Evolutionary conservation across 2,888 invertebrate species (phyloP).

Genomic region (Eumerus sabulonum): DNA sequence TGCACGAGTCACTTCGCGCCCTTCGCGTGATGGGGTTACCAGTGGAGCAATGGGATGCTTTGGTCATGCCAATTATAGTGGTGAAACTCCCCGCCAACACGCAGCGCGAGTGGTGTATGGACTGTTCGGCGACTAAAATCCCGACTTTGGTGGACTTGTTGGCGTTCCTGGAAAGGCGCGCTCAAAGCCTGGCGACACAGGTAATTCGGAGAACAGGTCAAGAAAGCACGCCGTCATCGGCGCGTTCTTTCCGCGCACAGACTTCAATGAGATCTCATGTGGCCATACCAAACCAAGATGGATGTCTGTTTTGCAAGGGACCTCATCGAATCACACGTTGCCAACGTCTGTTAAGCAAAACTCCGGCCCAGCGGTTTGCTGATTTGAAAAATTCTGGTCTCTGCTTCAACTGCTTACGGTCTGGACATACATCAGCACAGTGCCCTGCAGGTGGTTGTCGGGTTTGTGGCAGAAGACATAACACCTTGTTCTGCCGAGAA

Average conservation of each 20-base stretch:
- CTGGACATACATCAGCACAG: no score
- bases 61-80: not conserved
- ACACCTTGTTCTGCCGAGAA: no score
- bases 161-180: no score
- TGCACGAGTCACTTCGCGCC: conserved; percentile 13
- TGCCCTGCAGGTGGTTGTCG: no score
- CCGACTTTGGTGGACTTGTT: no score
- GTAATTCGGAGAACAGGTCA: no score
- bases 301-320: not conserved
- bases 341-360: conserved; percentile 7
- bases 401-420: no score
- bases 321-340: not conserved
- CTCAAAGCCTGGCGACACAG: no score
- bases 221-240: no score
- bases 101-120: conserved; percentile 9
- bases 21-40: conserved; percentile 16
- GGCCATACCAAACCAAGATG: not conserved
- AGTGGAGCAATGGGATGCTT: conserved; percentile 23
- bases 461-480: no score
- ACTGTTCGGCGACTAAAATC: not conserved
- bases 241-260: no score
- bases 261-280: no score
- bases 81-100: conserved; percentile 15
- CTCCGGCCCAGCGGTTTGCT: conserved; percentile 7
- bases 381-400: not conserved